phyloP scores from a whole-genome alignment of 2,797 vertebrate species.

The Enteromius paludinosus region DNA sequence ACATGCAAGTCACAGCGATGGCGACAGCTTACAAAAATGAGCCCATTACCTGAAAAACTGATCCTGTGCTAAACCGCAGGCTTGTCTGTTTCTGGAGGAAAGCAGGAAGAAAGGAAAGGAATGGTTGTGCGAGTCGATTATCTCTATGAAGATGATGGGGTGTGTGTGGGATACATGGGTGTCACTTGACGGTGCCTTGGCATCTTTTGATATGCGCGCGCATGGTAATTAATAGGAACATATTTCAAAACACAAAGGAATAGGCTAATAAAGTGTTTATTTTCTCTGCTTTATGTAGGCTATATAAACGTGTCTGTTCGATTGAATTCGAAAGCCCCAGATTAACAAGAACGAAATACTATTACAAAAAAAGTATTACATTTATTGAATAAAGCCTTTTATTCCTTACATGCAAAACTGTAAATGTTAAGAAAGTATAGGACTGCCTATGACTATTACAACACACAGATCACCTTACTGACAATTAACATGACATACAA shows the following conservation, averaged over 20 bases:
- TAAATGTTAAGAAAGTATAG: neutral
- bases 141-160: slow-evolving; percentile 66
- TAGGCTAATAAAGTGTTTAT: neutral
- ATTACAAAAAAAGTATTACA: neutral
- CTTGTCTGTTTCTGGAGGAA: slow-evolving; percentile 54
- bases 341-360: neutral
- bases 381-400: neutral
- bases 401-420: neutral
- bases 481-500: neutral
- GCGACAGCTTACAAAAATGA: slow-evolving; percentile 21
- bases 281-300: neutral
- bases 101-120: slow-evolving; percentile 56
- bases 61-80: slow-evolving; percentile 42
- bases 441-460: neutral
- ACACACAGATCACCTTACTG: neutral
- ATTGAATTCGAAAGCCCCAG: neutral
- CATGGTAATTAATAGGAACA: slow-evolving; percentile 20
- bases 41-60: slow-evolving; percentile 68
- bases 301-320: neutral
- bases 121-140: slow-evolving; percentile 57
- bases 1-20: slow-evolving; percentile 34
- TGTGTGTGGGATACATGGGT: slow-evolving; percentile 77
- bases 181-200: slow-evolving; percentile 77
- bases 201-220: slow-evolving; percentile 65
- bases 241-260: neutral